phyloP scores from a whole-genome alignment of 2,888 invertebrate species.

The Coecobrya sp. region DNA sequence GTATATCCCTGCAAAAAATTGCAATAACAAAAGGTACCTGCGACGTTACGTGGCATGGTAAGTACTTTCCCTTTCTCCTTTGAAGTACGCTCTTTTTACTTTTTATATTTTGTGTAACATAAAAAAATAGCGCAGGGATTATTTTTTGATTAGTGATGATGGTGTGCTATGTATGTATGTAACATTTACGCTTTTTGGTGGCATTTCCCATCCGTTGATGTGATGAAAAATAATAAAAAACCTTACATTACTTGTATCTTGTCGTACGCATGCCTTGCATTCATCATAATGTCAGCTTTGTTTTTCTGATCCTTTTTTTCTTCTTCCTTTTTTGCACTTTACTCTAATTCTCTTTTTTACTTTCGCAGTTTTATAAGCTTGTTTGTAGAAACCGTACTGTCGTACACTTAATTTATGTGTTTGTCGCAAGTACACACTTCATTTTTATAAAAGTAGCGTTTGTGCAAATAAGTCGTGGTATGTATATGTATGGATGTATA shows the following conservation, averaged over 20 bases:
- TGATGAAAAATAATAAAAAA: conserved; percentile 5
- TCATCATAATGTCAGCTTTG: conserved; percentile 48
- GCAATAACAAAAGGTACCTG: neutral
- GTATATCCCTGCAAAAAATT: conserved; percentile 8
- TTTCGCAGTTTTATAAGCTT: neutral
- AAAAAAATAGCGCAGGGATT: neutral
- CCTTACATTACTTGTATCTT: neutral
- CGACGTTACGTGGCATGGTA: neutral
- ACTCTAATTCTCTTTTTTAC: neutral
- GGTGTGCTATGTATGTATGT: neutral
- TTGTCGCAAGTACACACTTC: too few species aligned
- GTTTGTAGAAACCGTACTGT: neutral
- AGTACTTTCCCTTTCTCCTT: conserved; percentile 52
- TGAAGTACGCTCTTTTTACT: neutral
- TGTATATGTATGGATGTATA: neutral
- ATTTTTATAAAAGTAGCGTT: too few species aligned
- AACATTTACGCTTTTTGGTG: conserved; percentile 1
- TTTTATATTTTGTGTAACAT: neutral
- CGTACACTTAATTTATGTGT: too few species aligned
- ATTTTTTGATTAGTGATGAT: neutral
- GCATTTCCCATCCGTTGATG: conserved; percentile 30
- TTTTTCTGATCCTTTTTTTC: conserved; percentile 12
- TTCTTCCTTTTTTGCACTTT: neutral
- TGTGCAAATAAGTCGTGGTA: neutral
- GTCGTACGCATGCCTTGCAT: neutral